A percentile compares a stretch with the other conserved stretches of the same genome.
phyloP scores from a whole-genome alignment of 92 coral and sea anemone species.

The Paramuricea clavata region DNA sequence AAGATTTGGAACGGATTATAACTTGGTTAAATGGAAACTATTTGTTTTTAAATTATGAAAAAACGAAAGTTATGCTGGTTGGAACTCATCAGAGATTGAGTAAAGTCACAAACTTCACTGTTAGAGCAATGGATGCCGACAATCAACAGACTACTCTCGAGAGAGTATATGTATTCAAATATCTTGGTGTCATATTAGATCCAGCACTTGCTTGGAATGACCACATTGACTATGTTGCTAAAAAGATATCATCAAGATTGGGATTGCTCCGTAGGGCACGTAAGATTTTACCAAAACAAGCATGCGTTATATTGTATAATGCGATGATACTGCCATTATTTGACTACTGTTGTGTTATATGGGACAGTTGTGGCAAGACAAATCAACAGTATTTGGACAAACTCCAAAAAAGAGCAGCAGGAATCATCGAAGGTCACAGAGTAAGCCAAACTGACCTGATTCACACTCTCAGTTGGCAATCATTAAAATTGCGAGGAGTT shows the following conservation, averaged over 20 bases:
- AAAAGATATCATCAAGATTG: slow-evolving; percentile 46
- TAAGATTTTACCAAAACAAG: slow-evolving; percentile 52
- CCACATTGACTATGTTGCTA: too few relatives aligned
- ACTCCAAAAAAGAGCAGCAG: neutral
- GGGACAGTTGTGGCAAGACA: slow-evolving; percentile 3
- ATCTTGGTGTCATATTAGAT: slow-evolving; percentile 65
- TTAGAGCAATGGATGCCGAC: too few relatives aligned
- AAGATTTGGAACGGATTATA: too few relatives aligned
- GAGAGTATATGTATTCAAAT: slow-evolving; percentile 62
- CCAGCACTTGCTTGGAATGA: slow-evolving; percentile 59
- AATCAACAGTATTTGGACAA: neutral
- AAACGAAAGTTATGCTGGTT: slow-evolving; percentile 55
- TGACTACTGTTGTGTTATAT: neutral
- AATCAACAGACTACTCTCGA: too few relatives aligned
- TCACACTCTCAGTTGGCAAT: neutral
- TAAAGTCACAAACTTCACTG: slow-evolving; percentile 39
- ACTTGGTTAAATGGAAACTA: slow-evolving; percentile 47
- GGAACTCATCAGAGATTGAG: slow-evolving; percentile 63
- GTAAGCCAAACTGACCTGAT: neutral
- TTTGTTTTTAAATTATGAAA: slow-evolving; percentile 33
- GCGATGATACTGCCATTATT: slow-evolving; percentile 44
- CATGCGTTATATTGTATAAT: slow-evolving; percentile 52
- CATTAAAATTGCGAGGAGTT: neutral
- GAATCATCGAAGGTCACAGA: neutral
- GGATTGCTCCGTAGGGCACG: slow-evolving; percentile 63